These are phyloP conservation scores for Drosophila emarginata DNA, from an alignment of 2,888 invertebrate genomes.

Conservation along the genomic window DNA sequence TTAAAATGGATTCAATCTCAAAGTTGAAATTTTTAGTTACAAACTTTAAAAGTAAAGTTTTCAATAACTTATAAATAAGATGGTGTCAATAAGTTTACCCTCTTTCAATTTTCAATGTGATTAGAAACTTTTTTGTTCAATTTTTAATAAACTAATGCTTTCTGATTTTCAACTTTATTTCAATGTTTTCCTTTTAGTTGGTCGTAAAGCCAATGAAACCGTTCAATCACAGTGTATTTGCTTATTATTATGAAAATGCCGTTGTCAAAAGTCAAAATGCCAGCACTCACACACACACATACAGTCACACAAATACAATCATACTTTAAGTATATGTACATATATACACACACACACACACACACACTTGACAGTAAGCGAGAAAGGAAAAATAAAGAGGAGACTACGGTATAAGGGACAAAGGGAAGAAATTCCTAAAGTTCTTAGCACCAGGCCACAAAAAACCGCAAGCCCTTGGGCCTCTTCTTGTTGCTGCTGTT, in stretches of 20 bases:
- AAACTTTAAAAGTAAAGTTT: no score
- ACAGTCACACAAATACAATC: neutral
- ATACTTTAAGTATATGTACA: neutral
- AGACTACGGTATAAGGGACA: no score
- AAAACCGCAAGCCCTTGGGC: constrained; percentile 43
- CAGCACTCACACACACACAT: constrained; percentile 29
- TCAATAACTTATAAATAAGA: no score
- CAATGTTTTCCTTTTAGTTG: neutral
- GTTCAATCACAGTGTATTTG: constrained; percentile 21
- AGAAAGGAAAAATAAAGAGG: neutral
- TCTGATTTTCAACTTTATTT: no score
- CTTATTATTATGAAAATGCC: constrained; percentile 55
- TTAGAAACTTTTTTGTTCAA: no score
- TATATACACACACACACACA: neutral
- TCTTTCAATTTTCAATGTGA: no score
- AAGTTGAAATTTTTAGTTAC: no score
- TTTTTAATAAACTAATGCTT: no score
- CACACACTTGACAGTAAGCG: neutral
- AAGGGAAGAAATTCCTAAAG: constrained; percentile 42
- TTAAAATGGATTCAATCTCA: no score
- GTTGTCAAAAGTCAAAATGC: constrained; percentile 44
- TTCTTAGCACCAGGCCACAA: constrained; percentile 47
- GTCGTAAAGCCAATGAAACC: constrained; percentile 12
- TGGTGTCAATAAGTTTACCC: no score
- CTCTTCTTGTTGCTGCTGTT: constrained; percentile 37